Percentiles rank a stretch among this genome's conserved stretches.
These are phyloP conservation scores for Chalcosyrphus nemorum DNA, from an alignment of 2,888 invertebrate genomes.

Conservation along the genomic window DNA sequence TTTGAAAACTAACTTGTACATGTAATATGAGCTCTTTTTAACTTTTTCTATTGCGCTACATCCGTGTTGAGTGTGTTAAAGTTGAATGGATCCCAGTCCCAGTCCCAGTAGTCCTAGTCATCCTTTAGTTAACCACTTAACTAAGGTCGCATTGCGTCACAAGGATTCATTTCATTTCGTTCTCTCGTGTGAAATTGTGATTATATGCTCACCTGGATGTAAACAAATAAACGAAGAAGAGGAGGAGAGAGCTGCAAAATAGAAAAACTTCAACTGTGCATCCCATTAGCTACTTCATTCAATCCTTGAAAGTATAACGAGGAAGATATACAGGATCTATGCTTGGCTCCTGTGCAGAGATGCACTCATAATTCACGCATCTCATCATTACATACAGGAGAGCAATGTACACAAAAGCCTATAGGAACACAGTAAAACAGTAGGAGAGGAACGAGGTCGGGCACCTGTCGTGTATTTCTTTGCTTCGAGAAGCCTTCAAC, in stretches of 20 bases:
- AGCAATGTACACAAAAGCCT: slow-evolving; percentile 4
- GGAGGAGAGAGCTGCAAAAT: not conserved
- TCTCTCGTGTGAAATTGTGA: slow-evolving; percentile 49
- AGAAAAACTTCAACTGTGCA: slow-evolving; percentile 52
- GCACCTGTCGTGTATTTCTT: slow-evolving; percentile 62
- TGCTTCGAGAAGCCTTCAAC: slow-evolving; percentile 54
- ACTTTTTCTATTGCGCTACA: not conserved
- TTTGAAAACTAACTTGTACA: slow-evolving; percentile 33
- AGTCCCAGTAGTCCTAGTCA: no score
- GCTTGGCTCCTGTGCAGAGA: not conserved
- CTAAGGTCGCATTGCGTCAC: slow-evolving; percentile 53
- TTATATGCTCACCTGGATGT: slow-evolving; percentile 42
- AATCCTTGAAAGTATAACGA: slow-evolving; percentile 14
- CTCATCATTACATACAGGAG: slow-evolving; percentile 44
- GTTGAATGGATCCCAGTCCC: slow-evolving; percentile 29
- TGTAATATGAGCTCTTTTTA: slow-evolving; percentile 35
- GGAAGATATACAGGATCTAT: not conserved
- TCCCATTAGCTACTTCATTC: slow-evolving; percentile 58
- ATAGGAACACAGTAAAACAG: no score
- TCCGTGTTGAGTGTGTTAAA: slow-evolving; percentile 2
- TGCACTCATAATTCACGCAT: slow-evolving; percentile 30
- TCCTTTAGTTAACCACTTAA: slow-evolving; percentile 51
- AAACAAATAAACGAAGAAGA: slow-evolving; percentile 15
- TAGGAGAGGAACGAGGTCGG: slow-evolving; percentile 37
- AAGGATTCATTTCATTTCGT: slow-evolving; percentile 8